A percentile compares a stretch with the other conserved stretches of the same genome.
Conservation (phyloP, 2,113 vertebrate species). For the Lynx canadensis region DNA sequence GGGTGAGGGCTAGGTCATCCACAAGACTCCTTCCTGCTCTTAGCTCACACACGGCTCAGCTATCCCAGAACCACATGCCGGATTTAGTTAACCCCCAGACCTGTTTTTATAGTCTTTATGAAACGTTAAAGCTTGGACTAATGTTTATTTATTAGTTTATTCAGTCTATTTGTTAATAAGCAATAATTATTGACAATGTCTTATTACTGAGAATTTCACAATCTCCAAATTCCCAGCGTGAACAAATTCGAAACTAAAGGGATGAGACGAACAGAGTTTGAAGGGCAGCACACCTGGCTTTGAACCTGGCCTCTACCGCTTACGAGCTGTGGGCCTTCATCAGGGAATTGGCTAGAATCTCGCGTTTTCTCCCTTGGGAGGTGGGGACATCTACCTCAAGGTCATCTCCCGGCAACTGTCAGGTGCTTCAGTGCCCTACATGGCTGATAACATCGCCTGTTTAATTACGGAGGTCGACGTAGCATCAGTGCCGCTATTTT, state of each 20-base stretch:
- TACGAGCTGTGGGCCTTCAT: not conserved
- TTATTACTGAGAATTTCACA: not conserved
- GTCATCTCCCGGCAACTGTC: not conserved
- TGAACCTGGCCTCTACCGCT: not conserved
- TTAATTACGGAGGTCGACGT: not conserved
- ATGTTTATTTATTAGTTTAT: not conserved
- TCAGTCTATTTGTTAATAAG: not conserved
- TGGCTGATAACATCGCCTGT: not conserved
- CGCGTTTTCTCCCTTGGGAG: not conserved
- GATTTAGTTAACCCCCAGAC: not conserved
- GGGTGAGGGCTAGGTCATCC: not conserved
- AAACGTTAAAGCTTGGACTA: not conserved
- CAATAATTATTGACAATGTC: not conserved
- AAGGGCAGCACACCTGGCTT: not conserved
- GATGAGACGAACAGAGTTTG: not conserved
- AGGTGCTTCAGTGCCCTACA: not conserved
- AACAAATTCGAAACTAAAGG: not conserved
- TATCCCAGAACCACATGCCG: not conserved
- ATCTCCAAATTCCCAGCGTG: not conserved
- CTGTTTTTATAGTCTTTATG: not conserved
- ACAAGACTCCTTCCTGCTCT: not conserved
- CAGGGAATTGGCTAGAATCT: not conserved
- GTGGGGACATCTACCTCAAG: accelerated
- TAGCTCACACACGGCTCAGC: not conserved
- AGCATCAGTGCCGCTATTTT: not conserved